phyloP scores from a whole-genome alignment of 2,888 invertebrate species.

The Epicampocera succincta region DNA sequence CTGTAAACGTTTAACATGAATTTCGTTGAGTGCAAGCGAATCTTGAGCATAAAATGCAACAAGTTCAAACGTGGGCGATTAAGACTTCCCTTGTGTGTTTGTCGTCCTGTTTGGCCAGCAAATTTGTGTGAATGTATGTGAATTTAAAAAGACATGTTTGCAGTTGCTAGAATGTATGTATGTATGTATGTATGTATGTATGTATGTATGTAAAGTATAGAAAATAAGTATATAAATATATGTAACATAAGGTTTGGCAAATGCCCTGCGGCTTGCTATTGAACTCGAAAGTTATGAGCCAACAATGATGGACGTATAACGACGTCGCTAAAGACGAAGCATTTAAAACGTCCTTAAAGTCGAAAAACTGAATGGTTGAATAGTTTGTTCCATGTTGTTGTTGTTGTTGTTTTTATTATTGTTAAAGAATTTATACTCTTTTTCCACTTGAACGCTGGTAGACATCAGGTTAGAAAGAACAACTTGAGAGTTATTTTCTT shows the following conservation, averaged over 20 bases:
- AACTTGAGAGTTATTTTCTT: constrained; percentile 54
- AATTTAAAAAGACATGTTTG: too few relatives aligned
- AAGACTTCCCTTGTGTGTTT: constrained; percentile 73
- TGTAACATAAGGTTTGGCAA: constrained; percentile 78
- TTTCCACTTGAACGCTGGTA: constrained; percentile 44
- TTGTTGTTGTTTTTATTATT: constrained; percentile 37
- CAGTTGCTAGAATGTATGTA: not conserved
- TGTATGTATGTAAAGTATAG: constrained; percentile 8
- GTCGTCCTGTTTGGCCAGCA: not conserved
- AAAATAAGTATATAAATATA: constrained; percentile 3
- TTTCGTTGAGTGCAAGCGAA: constrained; percentile 30
- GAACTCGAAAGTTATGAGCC: constrained; percentile 80
- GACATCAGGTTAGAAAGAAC: constrained; percentile 64
- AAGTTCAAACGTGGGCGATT: constrained; percentile 80
- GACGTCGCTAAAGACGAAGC: constrained; percentile 71
- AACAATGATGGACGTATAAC: constrained; percentile 80
- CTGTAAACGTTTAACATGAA: not conserved
- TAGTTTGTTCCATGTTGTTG: constrained; percentile 45
- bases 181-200: constrained; percentile 1
- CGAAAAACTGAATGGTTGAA: constrained; percentile 57
- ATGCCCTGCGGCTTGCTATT: constrained; percentile 81
- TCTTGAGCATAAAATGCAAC: constrained; percentile 29
- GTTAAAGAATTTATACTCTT: constrained; percentile 42
- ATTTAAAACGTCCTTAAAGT: constrained; percentile 66
- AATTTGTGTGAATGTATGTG: too few relatives aligned